Conservation (phyloP, 2,888 invertebrate genomes). For the Cryptocheilus praepositus region DNA sequence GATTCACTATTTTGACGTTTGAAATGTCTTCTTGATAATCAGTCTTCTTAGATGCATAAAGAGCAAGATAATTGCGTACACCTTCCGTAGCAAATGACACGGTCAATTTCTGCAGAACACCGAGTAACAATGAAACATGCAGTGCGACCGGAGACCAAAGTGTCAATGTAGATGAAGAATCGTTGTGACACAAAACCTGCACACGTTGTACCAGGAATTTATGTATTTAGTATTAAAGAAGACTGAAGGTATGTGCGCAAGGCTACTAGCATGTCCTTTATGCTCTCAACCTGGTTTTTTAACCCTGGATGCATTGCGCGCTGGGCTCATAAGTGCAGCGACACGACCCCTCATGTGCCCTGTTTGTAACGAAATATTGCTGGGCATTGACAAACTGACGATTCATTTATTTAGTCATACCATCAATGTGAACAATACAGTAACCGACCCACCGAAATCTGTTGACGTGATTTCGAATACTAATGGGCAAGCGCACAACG, state of each 20-base stretch:
- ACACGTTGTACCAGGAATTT: too few relatives aligned
- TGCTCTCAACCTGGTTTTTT: conserved; percentile 85
- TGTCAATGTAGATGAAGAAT: not conserved
- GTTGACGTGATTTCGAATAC: conserved; percentile 36
- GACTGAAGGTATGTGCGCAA: conserved; percentile 65
- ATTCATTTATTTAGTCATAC: conserved; percentile 89
- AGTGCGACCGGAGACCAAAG: not conserved
- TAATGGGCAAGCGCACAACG: conserved; percentile 35
- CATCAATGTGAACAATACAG: conserved; percentile 60
- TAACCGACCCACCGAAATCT: conserved; percentile 38
- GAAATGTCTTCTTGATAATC: not conserved
- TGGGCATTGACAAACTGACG: conserved; percentile 88
- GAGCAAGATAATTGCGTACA: too few relatives aligned
- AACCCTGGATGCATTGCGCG: conserved; percentile 82
- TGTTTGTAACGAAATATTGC: conserved; percentile 84
- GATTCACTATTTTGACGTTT: conserved; percentile 16
- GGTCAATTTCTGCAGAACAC: not conserved
- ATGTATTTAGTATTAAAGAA: too few relatives aligned
- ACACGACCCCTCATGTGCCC: conserved; percentile 86
- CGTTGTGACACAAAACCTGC: not conserved
- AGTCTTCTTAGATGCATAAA: too few relatives aligned
- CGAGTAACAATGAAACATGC: not conserved
- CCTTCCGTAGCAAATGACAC: too few relatives aligned
- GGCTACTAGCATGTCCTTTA: conserved; percentile 83
- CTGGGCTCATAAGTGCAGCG: conserved; percentile 84